phyloP scores from a whole-genome alignment of 2,888 invertebrate genomes.

The Thymelicus sylvestris region DNA sequence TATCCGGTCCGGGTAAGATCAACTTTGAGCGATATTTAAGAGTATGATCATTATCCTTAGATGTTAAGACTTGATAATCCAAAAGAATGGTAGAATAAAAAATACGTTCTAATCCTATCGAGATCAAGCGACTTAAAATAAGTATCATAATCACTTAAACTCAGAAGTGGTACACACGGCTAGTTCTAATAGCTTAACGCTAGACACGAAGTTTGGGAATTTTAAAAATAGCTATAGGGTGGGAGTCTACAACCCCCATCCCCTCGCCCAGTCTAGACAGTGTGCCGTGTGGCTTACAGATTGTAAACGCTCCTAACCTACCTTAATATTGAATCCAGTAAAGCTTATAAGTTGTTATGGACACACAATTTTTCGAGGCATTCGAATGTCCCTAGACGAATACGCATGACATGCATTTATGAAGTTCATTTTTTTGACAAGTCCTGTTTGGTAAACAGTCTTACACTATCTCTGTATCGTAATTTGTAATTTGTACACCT shows the following conservation, averaged over 20 bases:
- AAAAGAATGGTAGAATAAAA: too few species aligned
- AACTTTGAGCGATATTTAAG: too few species aligned
- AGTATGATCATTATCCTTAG: too few species aligned
- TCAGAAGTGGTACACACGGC: background rate
- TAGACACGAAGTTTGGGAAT: background rate
- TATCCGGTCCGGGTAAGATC: background rate
- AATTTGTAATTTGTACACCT: too few species aligned
- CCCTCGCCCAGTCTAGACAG: background rate
- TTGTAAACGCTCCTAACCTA: background rate
- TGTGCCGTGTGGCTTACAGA: background rate
- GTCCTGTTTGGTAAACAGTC: too few species aligned
- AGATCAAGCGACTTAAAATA: too few species aligned
- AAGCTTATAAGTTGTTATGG: background rate
- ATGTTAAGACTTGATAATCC: too few species aligned
- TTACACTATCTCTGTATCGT: too few species aligned
- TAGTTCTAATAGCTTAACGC: slow-evolving; percentile 1
- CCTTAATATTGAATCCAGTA: slow-evolving; percentile 1
- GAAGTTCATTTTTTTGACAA: too few species aligned
- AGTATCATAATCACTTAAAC: background rate
- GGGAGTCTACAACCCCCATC: background rate
- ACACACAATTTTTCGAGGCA: background rate
- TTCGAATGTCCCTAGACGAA: background rate
- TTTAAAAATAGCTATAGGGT: slow-evolving; percentile 3
- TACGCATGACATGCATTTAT: too few species aligned
- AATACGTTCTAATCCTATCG: too few species aligned